These are phyloP conservation scores for human DNA, from an alignment of 2,113 vertebrate genomes.

Conservation along the genomic window GRCh38 chr1:99676001-99676500, in stretches of 20 bases:
- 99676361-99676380: neutral
- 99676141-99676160: neutral
- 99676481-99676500: neutral
- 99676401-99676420: neutral
- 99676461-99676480: neutral
- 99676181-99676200: slow-evolving; percentile 35
- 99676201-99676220: neutral
- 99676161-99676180: neutral
- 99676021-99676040: neutral
- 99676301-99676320: too few species aligned
- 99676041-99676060: neutral
- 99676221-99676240: neutral
- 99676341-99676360: neutral
- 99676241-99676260: neutral
- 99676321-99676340: neutral
- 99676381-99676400: neutral
- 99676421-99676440: neutral
- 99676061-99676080: neutral
- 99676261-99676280: neutral
- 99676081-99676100: neutral
- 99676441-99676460: neutral
- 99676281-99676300: neutral
- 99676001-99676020: neutral
- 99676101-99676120: neutral
- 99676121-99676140: slow-evolving; percentile 10